Conservation (phyloP, 2,888 invertebrate genomes). For the Tethea ocularis region DNA sequence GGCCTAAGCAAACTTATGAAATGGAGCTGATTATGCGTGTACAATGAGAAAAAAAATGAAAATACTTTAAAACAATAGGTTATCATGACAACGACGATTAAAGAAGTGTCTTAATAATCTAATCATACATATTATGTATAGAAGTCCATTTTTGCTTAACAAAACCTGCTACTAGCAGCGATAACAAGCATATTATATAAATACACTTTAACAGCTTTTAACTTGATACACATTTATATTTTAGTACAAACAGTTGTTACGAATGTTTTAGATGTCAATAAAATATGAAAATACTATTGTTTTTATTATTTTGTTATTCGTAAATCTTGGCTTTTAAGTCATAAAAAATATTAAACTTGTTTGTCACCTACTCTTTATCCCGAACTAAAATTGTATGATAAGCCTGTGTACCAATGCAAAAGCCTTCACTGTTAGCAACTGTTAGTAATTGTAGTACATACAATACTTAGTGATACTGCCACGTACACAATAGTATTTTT, state of each 20-base stretch:
- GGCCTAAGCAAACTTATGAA: conserved; percentile 35
- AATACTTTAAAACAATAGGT: conserved; percentile 31
- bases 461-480: not conserved
- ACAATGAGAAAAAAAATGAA: conserved; percentile 43
- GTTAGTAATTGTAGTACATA: not conserved
- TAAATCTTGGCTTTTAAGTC: not conserved
- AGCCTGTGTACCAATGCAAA: too few relatives aligned
- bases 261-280: conserved; percentile 82
- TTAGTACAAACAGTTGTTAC: conserved; percentile 83
- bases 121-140: conserved; percentile 35
- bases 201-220: conserved; percentile 76
- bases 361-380: too few relatives aligned
- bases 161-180: conserved; percentile 59
- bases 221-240: conserved; percentile 80
- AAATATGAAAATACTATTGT: conserved; percentile 59
- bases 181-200: conserved; percentile 65
- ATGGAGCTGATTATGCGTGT: conserved; percentile 68
- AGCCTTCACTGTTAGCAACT: too few relatives aligned
- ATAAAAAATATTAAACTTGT: too few relatives aligned
- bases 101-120: conserved; percentile 49
- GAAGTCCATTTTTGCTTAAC: conserved; percentile 72
- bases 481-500: not conserved
- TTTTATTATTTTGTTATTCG: conserved; percentile 39
- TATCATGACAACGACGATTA: conserved; percentile 50
- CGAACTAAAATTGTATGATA: too few relatives aligned